phyloP scores from a whole-genome alignment of 2,888 invertebrate species.

The Hymenopus coronatus region DNA sequence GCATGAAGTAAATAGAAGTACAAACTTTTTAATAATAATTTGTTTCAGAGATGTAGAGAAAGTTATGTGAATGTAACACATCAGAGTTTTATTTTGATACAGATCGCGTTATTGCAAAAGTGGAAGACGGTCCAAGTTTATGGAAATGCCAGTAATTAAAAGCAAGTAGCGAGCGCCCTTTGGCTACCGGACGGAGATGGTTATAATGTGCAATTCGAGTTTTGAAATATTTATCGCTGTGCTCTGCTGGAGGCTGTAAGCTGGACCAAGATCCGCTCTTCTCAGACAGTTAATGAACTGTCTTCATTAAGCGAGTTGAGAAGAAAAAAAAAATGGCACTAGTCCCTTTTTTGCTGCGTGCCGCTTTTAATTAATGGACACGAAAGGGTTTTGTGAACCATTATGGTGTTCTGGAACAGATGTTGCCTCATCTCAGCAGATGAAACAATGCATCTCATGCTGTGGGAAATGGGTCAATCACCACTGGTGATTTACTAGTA shows the following conservation, averaged over 20 bases:
- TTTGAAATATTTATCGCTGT: background rate
- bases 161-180: background rate
- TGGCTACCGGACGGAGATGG: background rate
- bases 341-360: background rate
- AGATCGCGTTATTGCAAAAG: too few relatives aligned
- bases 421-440: background rate
- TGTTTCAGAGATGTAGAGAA: too few relatives aligned
- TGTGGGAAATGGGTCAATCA: too few relatives aligned
- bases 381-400: background rate
- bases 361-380: background rate
- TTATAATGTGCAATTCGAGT: background rate
- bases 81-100: too few relatives aligned
- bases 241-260: background rate
- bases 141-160: background rate
- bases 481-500: too few relatives aligned
- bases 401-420: background rate
- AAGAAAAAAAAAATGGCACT: background rate
- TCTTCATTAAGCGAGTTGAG: background rate
- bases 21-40: too few relatives aligned
- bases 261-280: background rate
- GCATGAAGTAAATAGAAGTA: too few relatives aligned
- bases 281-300: background rate
- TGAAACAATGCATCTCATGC: too few relatives aligned
- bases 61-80: too few relatives aligned
- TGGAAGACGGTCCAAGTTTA: background rate